Conservation (phyloP, 2,113 vertebrate genomes). For the Zeus faber region DNA sequence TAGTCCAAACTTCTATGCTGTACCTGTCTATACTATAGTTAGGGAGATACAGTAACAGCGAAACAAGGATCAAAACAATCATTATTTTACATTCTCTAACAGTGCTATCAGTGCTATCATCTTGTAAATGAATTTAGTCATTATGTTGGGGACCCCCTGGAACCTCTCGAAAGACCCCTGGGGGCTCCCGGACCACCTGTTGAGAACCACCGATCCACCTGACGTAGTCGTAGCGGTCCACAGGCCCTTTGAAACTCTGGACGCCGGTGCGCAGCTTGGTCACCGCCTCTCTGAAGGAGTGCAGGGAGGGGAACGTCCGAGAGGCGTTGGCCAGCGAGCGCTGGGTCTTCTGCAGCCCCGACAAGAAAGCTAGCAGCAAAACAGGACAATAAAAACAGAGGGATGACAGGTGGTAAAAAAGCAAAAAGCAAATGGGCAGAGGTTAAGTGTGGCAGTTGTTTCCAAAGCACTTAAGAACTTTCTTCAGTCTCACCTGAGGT, state of each 20-base stretch:
- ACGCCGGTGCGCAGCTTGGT: not conserved
- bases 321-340: constrained; percentile 1
- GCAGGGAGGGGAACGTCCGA: constrained; percentile 12
- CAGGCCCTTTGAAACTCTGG: not conserved
- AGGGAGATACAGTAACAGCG: no score
- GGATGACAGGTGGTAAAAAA: not conserved
- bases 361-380: not conserved
- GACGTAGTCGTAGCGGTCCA: constrained; percentile 21
- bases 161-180: no score
- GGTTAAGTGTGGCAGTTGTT: not conserved
- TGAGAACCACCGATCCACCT: no score
- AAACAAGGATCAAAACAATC: no score
- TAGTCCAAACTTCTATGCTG: no score
- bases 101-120: no score
- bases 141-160: no score
- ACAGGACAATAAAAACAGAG: not conserved
- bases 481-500: constrained; percentile 9
- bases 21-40: no score
- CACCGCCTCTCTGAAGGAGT: not conserved
- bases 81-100: no score
- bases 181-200: not conserved
- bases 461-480: not conserved
- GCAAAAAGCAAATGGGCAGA: not conserved
- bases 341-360: not conserved
- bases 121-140: no score